A percentile compares a stretch with the other conserved stretches of the same genome.
Conservation (phyloP, 2,888 invertebrate species). For the Schrankia costaestrigalis region DNA sequence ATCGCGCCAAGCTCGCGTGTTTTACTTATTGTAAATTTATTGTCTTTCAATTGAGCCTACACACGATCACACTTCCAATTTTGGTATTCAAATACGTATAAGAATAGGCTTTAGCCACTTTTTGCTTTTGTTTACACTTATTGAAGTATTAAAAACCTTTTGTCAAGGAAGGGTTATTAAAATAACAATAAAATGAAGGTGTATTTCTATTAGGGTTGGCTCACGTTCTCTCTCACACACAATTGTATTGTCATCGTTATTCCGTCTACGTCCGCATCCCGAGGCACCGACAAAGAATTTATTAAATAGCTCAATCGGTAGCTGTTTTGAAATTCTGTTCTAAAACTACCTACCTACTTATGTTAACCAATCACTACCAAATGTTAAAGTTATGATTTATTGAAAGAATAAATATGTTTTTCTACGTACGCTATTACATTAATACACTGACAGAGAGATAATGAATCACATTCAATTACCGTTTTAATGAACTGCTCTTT, state of each 20-base stretch:
- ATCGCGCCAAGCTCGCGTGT: conserved; percentile 33
- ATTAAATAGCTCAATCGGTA: conserved; percentile 31
- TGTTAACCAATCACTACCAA: too few species aligned
- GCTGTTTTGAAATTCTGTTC: conserved; percentile 27
- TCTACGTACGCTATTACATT: conserved; percentile 16
- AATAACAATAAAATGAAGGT: conserved; percentile 20
- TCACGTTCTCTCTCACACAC: conserved; percentile 26
- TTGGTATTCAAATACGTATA: conserved; percentile 15
- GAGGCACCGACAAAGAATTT: conserved; percentile 28
- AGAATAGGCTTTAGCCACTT: conserved; percentile 2
- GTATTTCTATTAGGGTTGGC: conserved; percentile 27
- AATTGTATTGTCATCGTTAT: conserved; percentile 30
- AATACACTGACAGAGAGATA: conserved; percentile 47
- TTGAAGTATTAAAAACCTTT: conserved; percentile 15
- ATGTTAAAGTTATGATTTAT: not conserved
- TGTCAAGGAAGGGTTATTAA: conserved; percentile 20
- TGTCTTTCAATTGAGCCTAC: conserved; percentile 29
- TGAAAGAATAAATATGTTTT: not conserved
- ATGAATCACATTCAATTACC: conserved; percentile 54
- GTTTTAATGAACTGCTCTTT: conserved; percentile 45
- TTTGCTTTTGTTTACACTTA: conserved; percentile 4
- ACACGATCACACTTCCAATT: conserved; percentile 14
- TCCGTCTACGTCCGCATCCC: conserved; percentile 26
- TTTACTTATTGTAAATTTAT: conserved; percentile 40
- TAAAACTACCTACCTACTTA: not conserved